Conservation (phyloP, 2,113 vertebrate genomes). For the Cygnus buccinator region DNA sequence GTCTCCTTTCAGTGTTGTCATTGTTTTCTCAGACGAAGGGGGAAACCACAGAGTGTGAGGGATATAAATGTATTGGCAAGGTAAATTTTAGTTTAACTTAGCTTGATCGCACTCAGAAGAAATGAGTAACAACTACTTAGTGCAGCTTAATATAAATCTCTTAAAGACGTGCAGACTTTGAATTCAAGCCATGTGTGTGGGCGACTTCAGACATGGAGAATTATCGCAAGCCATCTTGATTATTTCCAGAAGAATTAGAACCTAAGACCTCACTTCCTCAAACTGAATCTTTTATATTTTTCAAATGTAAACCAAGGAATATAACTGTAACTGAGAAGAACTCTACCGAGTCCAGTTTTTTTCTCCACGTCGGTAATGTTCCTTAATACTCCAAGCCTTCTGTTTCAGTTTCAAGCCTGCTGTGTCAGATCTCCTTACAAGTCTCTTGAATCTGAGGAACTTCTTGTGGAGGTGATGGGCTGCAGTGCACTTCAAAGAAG, state of each 20-base stretch:
- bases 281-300: not conserved
- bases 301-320: not conserved
- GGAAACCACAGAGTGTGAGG: not conserved
- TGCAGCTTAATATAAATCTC: slow-evolving; percentile 9
- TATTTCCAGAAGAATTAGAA: slow-evolving; percentile 2
- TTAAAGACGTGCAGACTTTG: not conserved
- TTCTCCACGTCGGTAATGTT: not conserved
- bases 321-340: not conserved
- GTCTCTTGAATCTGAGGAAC: not conserved
- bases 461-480: not conserved
- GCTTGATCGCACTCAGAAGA: slow-evolving; percentile 6
- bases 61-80: not conserved
- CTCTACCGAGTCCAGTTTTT: not conserved
- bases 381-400: not conserved
- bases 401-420: not conserved
- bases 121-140: slow-evolving; percentile 14
- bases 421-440: not conserved
- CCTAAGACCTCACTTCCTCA: not conserved
- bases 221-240: slow-evolving; percentile 1
- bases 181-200: slow-evolving; percentile 4
- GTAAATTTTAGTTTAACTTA: not conserved
- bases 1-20: not conserved
- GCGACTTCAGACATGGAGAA: not conserved
- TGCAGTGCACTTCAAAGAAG: not conserved
- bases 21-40: not conserved